Conservation (phyloP, 2,797 vertebrate species). For the Mormyrus hasselquistii region DNA sequence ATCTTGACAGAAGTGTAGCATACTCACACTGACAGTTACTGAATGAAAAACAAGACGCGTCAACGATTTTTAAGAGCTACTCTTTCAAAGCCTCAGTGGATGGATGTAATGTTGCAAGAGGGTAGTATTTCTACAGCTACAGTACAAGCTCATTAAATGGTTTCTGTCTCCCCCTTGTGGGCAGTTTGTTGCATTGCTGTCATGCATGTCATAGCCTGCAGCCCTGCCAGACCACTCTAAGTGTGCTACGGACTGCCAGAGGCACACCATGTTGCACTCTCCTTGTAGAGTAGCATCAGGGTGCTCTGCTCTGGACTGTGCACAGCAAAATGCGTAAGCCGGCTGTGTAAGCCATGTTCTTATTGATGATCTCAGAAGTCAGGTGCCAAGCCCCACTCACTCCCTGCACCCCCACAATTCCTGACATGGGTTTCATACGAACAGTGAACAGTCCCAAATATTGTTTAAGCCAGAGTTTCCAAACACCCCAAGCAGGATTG, state of each 20-base stretch:
- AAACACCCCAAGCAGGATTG: not conserved
- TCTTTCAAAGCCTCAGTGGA: not conserved
- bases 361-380: not conserved
- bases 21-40: slow-evolving; percentile 79
- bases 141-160: not conserved
- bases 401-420: not conserved
- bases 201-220: not conserved
- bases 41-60: slow-evolving; percentile 62
- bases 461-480: not conserved
- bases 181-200: not conserved
- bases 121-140: not conserved
- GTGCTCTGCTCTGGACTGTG: not conserved
- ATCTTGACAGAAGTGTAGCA: slow-evolving; percentile 81
- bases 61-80: slow-evolving; percentile 24
- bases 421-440: not conserved
- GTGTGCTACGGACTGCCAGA: not conserved
- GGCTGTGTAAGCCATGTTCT: not conserved
- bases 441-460: not conserved
- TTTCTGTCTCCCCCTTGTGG: slow-evolving; percentile 12
- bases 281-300: not conserved
- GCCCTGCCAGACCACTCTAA: not conserved
- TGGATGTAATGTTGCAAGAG: not conserved
- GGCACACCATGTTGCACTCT: not conserved
- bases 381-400: not conserved
- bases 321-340: not conserved